Evolutionary conservation across 2,113 vertebrate species (phyloP), one percentile per base, ranked within the genome.

Genomic region (Strix aluco): DNA sequence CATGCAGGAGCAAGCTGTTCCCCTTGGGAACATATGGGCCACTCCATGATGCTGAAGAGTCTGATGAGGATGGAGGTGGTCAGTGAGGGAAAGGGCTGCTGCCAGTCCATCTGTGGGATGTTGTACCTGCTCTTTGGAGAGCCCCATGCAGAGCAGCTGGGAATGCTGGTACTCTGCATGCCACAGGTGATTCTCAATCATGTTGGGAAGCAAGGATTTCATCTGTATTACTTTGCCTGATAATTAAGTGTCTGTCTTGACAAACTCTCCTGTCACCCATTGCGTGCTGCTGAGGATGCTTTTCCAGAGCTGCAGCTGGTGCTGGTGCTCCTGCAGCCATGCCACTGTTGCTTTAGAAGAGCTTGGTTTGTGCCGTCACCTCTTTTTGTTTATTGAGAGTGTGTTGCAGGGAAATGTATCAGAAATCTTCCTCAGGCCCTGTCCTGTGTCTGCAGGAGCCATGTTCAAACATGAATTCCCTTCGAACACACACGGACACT

Each of bases 401-500:
- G 0, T 30, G 30, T 27, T 54, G 27, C 38, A 78, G 55, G 46
- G 49, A 52, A 58, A 62, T 8, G 23, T 27, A 11, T 40, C 40
- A 7, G 7, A 47, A 73, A 74, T 55, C 42, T 63, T 92, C 51
- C 69, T n/a, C 2, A 1, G 51, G 38, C 55, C 30, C 14, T 49
- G n/a, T 36, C 47, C 83, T 78, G 6, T 4, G 3, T 11, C 67
- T 57, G 21, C 29, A 54, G 82, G 55, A 83, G 17, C 62, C 2
- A 0, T 40, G 54, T 16, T 88, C 74, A 69, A 16, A 63, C 72
- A 34, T 1, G 29, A 52, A 49, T 65, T 81, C 70, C 30, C 62
- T 88, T 5, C 0, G 4, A 86, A 81, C 20, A 6, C 44, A 38
- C 6, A 2, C 0, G 2, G 77, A 32, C 36, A 21, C 47, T 32